Evolutionary conservation across 2,113 vertebrate species (phyloP).

Genomic region (Synodontis membranacea): DNA sequence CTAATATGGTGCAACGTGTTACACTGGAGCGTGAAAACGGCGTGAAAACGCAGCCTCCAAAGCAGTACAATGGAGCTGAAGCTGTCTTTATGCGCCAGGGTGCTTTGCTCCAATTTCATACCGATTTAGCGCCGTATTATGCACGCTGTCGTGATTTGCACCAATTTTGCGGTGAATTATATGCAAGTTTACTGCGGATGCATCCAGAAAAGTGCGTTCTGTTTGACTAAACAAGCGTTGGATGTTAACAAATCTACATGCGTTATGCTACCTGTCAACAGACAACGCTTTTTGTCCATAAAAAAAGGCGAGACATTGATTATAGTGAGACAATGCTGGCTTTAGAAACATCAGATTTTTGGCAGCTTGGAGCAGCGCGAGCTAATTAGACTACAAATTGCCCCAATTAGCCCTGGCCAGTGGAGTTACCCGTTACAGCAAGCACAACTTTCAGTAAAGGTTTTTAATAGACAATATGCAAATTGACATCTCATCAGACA

Average conservation of each 20-base stretch:
- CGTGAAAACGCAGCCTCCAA: constrained; percentile 59
- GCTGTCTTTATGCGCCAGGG: constrained; percentile 48
- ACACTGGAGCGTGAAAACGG: constrained; percentile 70
- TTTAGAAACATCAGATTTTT: constrained; percentile 14
- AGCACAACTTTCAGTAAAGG: background rate
- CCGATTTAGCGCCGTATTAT: constrained; percentile 67
- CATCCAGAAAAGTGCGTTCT: constrained; percentile 29
- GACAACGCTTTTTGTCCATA: background rate
- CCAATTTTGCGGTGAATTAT: constrained; percentile 55
- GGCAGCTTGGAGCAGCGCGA: background rate
- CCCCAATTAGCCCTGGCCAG: background rate
- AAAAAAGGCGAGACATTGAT: background rate
- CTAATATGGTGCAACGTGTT: constrained; percentile 63
- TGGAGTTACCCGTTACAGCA: background rate
- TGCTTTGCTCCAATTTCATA: constrained; percentile 69
- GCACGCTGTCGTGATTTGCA: constrained; percentile 35
- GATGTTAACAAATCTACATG: constrained; percentile 42
- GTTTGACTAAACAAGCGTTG: constrained; percentile 42
- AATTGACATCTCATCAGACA: background rate
- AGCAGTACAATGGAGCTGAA: constrained; percentile 65
- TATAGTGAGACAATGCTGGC: background rate
- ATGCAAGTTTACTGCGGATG: constrained; percentile 49
- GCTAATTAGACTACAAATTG: constrained; percentile 51
- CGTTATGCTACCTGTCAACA: constrained; percentile 32
- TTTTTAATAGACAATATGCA: background rate